These are phyloP conservation scores for Therioaphis trifolii DNA, from an alignment of 2,888 invertebrate genomes.

Conservation along the genomic window DNA sequence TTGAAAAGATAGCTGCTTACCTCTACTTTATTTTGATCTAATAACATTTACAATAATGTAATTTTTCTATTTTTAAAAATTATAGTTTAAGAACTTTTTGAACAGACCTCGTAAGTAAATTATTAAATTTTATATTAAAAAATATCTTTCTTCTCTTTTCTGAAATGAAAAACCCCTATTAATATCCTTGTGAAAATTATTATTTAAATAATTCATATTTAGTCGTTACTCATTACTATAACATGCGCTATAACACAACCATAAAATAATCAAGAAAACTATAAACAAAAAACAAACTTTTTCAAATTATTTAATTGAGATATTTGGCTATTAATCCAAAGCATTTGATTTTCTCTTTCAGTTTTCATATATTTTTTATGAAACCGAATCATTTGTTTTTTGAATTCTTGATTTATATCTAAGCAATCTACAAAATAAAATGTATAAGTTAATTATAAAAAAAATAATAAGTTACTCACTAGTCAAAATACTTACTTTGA, in stretches of 20 bases:
- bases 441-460: neutral
- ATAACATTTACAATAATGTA: too few relatives aligned
- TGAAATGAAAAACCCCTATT: neutral
- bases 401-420: slow-evolving; percentile 22
- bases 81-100: too few relatives aligned
- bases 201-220: too few relatives aligned
- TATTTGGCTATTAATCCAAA: slow-evolving; percentile 74
- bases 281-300: slow-evolving; percentile 61
- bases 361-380: slow-evolving; percentile 64
- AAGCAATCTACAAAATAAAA: slow-evolving; percentile 3
- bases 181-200: too few relatives aligned
- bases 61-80: too few relatives aligned
- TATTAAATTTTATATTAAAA: neutral
- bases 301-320: slow-evolving; percentile 72
- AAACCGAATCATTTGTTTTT: slow-evolving; percentile 60
- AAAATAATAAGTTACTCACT: neutral
- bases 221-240: too few relatives aligned
- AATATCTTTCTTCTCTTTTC: neutral
- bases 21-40: too few relatives aligned
- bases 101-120: too few relatives aligned
- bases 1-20: too few relatives aligned
- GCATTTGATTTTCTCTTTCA: slow-evolving; percentile 70
- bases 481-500: slow-evolving; percentile 21
- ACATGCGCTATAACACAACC: too few relatives aligned
- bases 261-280: neutral